Percentiles rank a stretch among this genome's conserved stretches.
Evolutionary conservation across 2,113 vertebrate genomes (phyloP).

Genomic region (Monopterus albus): DNA sequence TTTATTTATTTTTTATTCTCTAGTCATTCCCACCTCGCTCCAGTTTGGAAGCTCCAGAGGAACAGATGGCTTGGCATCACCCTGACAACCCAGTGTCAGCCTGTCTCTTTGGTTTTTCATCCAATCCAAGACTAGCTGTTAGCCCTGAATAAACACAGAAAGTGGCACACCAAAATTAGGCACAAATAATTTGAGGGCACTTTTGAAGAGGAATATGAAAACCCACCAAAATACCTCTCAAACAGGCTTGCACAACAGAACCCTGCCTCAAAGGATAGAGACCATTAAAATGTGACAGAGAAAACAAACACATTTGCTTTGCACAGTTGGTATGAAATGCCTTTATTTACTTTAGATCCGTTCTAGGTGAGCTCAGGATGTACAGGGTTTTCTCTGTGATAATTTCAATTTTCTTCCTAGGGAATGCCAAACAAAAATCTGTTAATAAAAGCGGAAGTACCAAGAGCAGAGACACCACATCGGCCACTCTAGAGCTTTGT

Average conservation of each 20-base stretch:
- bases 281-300: constrained; percentile 76
- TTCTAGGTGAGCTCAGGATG: constrained; percentile 62
- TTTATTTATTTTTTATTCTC: constrained; percentile 41
- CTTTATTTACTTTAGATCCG: constrained; percentile 61
- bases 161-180: constrained; percentile 71
- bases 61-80: constrained; percentile 82
- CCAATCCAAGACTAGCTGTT: constrained; percentile 71
- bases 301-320: constrained; percentile 74
- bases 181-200: constrained; percentile 67
- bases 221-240: constrained; percentile 59
- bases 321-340: constrained; percentile 67
- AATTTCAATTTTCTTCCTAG: constrained; percentile 41
- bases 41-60: constrained; percentile 63
- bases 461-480: not conserved
- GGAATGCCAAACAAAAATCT: constrained; percentile 25
- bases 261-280: constrained; percentile 52
- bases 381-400: constrained; percentile 54
- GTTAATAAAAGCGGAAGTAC: constrained; percentile 23
- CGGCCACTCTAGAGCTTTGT: not conserved
- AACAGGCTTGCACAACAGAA: constrained; percentile 65
- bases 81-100: constrained; percentile 70
- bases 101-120: constrained; percentile 67
- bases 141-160: constrained; percentile 70
- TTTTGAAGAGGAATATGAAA: constrained; percentile 63
- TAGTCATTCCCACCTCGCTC: constrained; percentile 46